Base-by-base conservation (phyloP, 2,797 vertebrate species). In the Scarus forsteni region DNA sequence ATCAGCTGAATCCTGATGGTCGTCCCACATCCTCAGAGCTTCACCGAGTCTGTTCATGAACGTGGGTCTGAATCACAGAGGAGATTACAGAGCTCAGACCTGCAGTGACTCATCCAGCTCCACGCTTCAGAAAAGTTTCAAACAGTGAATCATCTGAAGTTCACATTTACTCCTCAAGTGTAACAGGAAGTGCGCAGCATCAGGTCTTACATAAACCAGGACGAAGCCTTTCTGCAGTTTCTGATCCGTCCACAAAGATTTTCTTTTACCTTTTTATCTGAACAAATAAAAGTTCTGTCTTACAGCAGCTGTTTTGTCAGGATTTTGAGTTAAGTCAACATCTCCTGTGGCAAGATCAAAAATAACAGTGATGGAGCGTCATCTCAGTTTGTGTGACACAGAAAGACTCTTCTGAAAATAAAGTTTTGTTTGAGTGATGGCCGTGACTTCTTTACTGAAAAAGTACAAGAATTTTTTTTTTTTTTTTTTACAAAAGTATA, bases 71-170 rank as follows among this genome's bases (percentile, higher is more conserved):
- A 53, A 38, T 60, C 73, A 34, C 54, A 63, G 27, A 46, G 64
- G 43, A 35, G 60, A 27, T 65, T 50, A 42, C 6, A 11, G 42
- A 66, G 44, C 46, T 18, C 51, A 46, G 61, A 48, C 68, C 38
- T 66, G 59, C 71, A 42, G 58, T 75, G 81, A 87, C 66, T 84
- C 86, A 78, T 77, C 42, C 57, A 8, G 51, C 50, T 53, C 27
- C 8, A 12, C 8, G 39, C 66, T 45, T 65, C 16, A 16, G 55
- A 16, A 13, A 68, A 59, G 70, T 73, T 65, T 73, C 50, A 59
- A 74, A 64, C 65, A 76, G 62, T 69, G 48, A 85, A 68, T 84
- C 73, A 79, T 68, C 40, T 65, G 38, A 65, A 35, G 16, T 49
- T 62, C 46, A 70, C 54, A 57, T 67, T 75, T 67, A 48, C 62